Percentiles rank a stretch among this genome's conserved stretches.
Evolutionary conservation across 1,140 invertebrate species (phyloP).

Genomic region (Apis dorsata): DNA sequence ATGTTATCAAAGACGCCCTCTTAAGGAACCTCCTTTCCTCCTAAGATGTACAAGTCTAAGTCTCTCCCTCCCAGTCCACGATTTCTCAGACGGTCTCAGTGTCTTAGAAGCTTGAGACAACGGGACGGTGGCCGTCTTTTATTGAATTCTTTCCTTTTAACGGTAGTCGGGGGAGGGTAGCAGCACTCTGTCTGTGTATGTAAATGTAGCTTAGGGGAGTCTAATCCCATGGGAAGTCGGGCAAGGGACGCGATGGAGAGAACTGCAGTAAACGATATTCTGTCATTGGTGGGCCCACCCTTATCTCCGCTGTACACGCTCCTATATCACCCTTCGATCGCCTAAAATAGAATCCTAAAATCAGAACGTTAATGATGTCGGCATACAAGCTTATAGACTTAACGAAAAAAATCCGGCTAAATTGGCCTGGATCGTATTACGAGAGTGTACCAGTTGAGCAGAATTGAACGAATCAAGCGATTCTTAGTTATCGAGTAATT

Average conservation of each 20-base stretch:
- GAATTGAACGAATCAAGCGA: background rate
- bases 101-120: constrained; percentile 65
- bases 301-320: constrained; percentile 62
- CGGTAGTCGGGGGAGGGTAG: constrained; percentile 25
- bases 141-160: constrained; percentile 71
- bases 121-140: constrained; percentile 62
- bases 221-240: constrained; percentile 67
- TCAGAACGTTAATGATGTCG: constrained; percentile 51
- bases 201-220: constrained; percentile 69
- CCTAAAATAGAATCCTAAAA: constrained; percentile 43
- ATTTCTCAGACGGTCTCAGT: constrained; percentile 29
- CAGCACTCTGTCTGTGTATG: constrained; percentile 62
- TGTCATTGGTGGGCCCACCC: constrained; percentile 47
- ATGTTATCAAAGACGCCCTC: background rate
- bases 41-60: constrained; percentile 33
- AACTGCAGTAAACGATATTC: constrained; percentile 57
- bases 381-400: background rate
- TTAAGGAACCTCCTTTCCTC: background rate
- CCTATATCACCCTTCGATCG: constrained; percentile 58
- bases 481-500: too few relatives aligned
- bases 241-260: constrained; percentile 44
- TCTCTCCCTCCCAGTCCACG: constrained; percentile 32
- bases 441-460: too few relatives aligned
- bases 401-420: constrained; percentile 19
- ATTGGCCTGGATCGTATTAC: background rate